Base-by-base conservation (phyloP, 1,140 invertebrate genomes). In the Tigriopus japonicus region DNA sequence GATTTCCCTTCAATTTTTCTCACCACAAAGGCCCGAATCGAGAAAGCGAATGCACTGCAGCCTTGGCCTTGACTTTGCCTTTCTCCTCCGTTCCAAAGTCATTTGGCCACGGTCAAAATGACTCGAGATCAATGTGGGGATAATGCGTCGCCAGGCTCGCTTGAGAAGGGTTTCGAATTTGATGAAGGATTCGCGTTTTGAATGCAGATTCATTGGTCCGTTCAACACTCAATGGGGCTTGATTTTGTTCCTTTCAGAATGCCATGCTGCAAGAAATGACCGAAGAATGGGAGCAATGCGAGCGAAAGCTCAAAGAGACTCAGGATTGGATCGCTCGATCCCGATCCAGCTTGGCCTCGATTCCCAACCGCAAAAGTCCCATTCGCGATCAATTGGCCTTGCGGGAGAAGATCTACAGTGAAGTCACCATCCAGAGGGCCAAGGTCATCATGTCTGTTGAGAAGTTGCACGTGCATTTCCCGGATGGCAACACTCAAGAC, bases 271-370 rank as follows among this genome's bases (percentile, higher is more conserved):
- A 89, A 78, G 90, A 94, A 72, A 82, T 87, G 40, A 84, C 83
- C 42, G 88, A 92, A 71, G 89, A 93, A 75, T 93, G 90, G 86
- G 88, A 93, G 70, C 86, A 92, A 72, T 95, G 88, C 71, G 90
- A 95, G 70, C 84, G 80, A 69, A 94, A 95, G 70, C 79, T 94
- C 69, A 87, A 86, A 70, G 89, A 94, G 64, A 85, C 88, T 14
- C 81, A 80, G 60, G 75, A 76, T 58, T 96, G 89, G 87, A 78
- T 92, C 59, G 88, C 93, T 56, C 90, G 91, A 66, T 82, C 87
- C 24, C 77, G 79, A 62, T 78, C 82, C 61, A 77, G 77, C 28
- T 69, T 94, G 53, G 87, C 91, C 53, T 84, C 81, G 24, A 78
- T 80, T 28, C 83, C 83, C 66, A 86, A 81, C 67, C 89, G 83